Conservation (phyloP, 2,797 vertebrate genomes). For the Darevskia nairensis region DNA sequence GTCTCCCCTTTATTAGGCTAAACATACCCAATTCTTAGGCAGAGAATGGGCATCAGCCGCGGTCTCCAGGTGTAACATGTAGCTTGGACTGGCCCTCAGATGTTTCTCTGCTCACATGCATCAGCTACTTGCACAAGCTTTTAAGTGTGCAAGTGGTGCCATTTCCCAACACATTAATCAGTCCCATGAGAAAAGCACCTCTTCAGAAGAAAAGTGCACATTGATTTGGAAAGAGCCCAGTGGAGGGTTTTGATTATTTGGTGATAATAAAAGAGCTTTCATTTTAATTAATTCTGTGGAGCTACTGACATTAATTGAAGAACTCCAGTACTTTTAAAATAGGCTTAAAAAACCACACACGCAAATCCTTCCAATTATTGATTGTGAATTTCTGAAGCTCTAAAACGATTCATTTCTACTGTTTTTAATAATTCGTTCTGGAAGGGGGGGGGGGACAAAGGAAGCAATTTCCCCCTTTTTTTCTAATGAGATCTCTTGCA, state of each 20-base stretch:
- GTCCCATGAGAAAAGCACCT: background rate
- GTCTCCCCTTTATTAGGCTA: too few relatives aligned
- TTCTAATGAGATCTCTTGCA: conserved; percentile 32
- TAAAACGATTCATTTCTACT: background rate
- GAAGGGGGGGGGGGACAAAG: background rate
- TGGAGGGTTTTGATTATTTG: conserved; percentile 34
- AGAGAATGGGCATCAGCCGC: too few relatives aligned
- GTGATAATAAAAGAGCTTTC: conserved; percentile 37
- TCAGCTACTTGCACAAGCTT: background rate
- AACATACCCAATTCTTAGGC: too few relatives aligned
- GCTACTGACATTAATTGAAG: background rate
- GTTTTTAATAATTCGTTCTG: conserved; percentile 15
- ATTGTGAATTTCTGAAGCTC: conserved; percentile 20
- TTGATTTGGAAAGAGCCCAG: conserved; percentile 20
- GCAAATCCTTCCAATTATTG: conserved; percentile 1
- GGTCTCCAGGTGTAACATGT: too few relatives aligned
- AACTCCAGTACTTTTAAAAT: background rate
- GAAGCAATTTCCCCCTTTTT: background rate
- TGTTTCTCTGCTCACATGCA: background rate
- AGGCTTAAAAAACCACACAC: background rate
- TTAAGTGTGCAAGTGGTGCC: background rate
- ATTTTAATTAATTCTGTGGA: conserved; percentile 30
- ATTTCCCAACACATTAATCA: background rate
- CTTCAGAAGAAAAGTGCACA: background rate
- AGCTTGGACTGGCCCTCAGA: background rate